Evolutionary conservation across 2,113 vertebrate genomes (phyloP), one percentile per base, ranked within the genome.

Genomic region (Piprites chloris): DNA sequence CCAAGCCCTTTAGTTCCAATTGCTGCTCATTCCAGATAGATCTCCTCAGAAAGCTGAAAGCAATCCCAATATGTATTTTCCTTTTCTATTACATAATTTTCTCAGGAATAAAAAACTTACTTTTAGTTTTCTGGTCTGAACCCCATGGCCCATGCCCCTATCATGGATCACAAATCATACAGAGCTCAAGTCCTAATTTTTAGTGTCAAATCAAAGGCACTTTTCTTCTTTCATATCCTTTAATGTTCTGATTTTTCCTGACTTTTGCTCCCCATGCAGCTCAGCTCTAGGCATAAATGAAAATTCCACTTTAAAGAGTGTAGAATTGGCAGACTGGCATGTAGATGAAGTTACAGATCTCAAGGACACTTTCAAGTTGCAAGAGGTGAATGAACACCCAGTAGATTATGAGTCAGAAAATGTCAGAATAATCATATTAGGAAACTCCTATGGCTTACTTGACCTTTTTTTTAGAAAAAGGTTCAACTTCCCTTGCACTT

Each of bases 281-380:
- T 93, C 67, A 90, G 67, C 62, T 87, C 50, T 77, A 58, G 41
- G 58, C 32, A 73, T 92, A 83, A 91, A 95, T 65, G 79, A 73
- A 93, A 90, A 93, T 82, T 89, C 50, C 18, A 62, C 59, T 94
- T 93, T 92, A 80, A 93, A 95, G 67, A 94, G 39, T 30, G 46
- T 23, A 86, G 50, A 93, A 44, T 42, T 80, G 72, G n/a, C 73
- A 90, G 72, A 53, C 50, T 77, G 65, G 65, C 33, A 88, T 86
- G 46, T 62, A 86, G 67, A 93, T 66, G 94, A 93, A 80, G 46
- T 59, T 90, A 93, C 24, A 83, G 75, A 92, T 86, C 79, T 96
- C 92, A 95, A 90, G 88, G 85, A 86, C 72, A 21, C 59, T 90
- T 93, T 92, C 63, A 93, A 86, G 79, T 67, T 59, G 71, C n/a